Percentiles rank a stretch among this genome's conserved stretches.
Conservation (phyloP, 2,888 invertebrate genomes). For the Ectemnius cavifrons region DNA sequence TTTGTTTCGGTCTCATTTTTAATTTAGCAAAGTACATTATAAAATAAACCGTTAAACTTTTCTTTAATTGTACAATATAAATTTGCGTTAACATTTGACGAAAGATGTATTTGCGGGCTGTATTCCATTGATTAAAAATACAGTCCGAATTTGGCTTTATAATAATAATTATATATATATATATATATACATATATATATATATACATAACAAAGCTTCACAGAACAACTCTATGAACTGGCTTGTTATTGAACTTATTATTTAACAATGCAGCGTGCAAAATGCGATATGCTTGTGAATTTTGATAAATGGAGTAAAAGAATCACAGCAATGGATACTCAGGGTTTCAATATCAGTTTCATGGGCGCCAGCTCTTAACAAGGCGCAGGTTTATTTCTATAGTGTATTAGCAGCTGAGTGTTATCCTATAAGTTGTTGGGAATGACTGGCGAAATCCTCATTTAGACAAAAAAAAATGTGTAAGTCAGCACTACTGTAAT, state of each 20-base stretch:
- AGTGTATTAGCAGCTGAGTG: too few relatives aligned
- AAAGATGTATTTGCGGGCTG: constrained; percentile 43
- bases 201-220: constrained; percentile 35
- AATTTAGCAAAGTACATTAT: constrained; percentile 71
- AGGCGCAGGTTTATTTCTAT: too few relatives aligned
- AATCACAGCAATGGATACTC: too few relatives aligned
- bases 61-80: constrained; percentile 52
- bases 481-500: too few relatives aligned
- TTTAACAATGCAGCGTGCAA: constrained; percentile 12
- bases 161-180: constrained; percentile 56
- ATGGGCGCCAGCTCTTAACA: too few relatives aligned
- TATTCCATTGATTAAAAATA: constrained; percentile 22
- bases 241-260: constrained; percentile 29
- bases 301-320: too few relatives aligned
- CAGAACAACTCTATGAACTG: constrained; percentile 33
- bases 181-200: constrained; percentile 41
- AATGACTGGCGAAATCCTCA: too few relatives aligned
- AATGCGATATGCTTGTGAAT: too few relatives aligned
- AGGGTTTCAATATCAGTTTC: too few relatives aligned
- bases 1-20: constrained; percentile 66
- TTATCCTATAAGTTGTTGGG: too few relatives aligned
- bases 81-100: constrained; percentile 44
- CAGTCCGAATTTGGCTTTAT: constrained; percentile 40
- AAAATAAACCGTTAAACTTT: constrained; percentile 64
- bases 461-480: too few relatives aligned